Conservation (phyloP, 2,113 vertebrate species). For the Psettodes erumei region DNA sequence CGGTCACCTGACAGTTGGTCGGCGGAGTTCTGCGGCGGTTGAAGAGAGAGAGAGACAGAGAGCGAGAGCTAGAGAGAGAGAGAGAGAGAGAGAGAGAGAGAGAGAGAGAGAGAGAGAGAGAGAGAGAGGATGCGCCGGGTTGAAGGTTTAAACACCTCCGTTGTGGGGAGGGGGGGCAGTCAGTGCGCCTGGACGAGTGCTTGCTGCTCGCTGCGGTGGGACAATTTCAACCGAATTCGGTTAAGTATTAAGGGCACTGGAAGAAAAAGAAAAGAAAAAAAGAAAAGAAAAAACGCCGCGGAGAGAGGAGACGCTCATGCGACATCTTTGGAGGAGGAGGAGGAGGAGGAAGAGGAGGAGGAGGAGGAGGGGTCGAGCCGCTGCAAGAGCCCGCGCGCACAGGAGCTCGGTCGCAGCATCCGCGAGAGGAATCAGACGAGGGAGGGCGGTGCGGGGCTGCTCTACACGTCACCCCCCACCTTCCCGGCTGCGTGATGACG, state of each 20-base stretch:
- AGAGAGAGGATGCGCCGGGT: constrained; percentile 57
- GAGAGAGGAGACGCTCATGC: constrained; percentile 71
- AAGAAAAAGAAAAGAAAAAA: constrained; percentile 27
- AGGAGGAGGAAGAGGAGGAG: constrained; percentile 44
- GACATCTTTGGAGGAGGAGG: constrained; percentile 76
- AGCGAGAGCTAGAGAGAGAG: constrained; percentile 6
- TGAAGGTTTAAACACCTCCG: constrained; percentile 71
- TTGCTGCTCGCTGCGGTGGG: constrained; percentile 18
- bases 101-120: constrained; percentile 26
- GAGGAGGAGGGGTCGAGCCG: constrained; percentile 66
- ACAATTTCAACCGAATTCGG: constrained; percentile 43
- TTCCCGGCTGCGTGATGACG: constrained; percentile 67
- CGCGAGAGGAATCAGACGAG: constrained; percentile 64
- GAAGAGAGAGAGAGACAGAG: constrained; percentile 36
- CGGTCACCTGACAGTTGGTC: constrained; percentile 72
- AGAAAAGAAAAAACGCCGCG: constrained; percentile 50
- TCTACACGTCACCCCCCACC: constrained; percentile 62
- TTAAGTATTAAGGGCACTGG: constrained; percentile 31
- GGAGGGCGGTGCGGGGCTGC: constrained; percentile 12
- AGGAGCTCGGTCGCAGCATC: constrained; percentile 82
- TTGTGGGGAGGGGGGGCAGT: constrained; percentile 26
- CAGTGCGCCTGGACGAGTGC: constrained; percentile 18
- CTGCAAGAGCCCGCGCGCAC: constrained; percentile 75
- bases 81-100: constrained; percentile 1
- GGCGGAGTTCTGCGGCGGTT: constrained; percentile 70